A percentile compares a stretch with the other conserved stretches of the same genome.
Conservation (phyloP, 2,888 invertebrate species). For the Acholoe squamosa region DNA sequence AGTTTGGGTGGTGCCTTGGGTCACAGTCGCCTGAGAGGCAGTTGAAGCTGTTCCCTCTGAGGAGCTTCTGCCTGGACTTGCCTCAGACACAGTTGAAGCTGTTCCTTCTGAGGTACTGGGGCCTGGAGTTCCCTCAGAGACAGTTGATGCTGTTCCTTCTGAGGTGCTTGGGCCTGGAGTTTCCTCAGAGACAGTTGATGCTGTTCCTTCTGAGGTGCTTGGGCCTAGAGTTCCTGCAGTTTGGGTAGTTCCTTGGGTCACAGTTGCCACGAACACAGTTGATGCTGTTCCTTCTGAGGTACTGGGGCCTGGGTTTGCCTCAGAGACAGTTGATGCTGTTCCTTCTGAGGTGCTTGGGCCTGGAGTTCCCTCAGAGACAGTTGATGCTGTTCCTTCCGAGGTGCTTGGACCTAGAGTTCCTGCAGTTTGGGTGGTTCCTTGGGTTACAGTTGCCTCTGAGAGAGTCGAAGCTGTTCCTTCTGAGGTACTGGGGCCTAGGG, state of each 20-base stretch:
- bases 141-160: too few species aligned
- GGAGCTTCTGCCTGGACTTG: too few species aligned
- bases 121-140: too few species aligned
- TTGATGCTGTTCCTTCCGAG: background rate
- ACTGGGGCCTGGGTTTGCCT: background rate
- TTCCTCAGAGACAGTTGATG: background rate
- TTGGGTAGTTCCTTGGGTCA: background rate
- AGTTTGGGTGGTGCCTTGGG: background rate
- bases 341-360: background rate
- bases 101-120: background rate
- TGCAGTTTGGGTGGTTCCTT: background rate
- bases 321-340: background rate
- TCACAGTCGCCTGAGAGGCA: background rate
- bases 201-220: too few species aligned
- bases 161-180: background rate
- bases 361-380: background rate
- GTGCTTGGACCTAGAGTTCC: background rate
- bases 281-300: background rate
- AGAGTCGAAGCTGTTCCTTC: background rate
- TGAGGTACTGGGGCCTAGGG: background rate
- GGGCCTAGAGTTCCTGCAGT: too few species aligned
- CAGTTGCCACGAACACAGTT: background rate
- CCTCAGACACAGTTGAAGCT: background rate
- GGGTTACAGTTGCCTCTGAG: background rate
- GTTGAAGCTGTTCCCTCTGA: background rate